Conservation (phyloP, 2,113 vertebrate species). For the Ptychochromis oligacanthus region DNA sequence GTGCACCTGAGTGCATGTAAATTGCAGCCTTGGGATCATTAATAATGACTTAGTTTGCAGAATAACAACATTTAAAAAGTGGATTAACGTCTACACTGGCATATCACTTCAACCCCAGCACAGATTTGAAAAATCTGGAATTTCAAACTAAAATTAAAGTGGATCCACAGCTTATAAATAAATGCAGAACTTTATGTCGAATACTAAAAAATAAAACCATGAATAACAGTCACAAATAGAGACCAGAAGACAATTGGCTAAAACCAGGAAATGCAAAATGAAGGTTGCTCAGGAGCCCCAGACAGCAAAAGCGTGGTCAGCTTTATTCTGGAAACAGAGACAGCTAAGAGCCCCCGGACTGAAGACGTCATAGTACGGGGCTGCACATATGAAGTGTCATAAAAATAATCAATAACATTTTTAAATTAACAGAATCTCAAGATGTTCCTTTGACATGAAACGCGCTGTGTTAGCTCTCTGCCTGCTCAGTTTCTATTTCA, state of each 20-base stretch:
- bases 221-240: not conserved
- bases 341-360: not conserved
- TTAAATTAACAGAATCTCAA: not conserved
- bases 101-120: fast-evolving
- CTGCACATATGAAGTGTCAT: not conserved
- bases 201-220: not conserved
- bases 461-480: not conserved
- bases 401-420: not conserved
- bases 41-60: not conserved
- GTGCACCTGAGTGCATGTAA: fast-evolving
- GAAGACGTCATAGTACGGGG: not conserved
- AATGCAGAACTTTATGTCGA: no score
- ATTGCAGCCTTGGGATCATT: not conserved
- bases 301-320: not conserved
- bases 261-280: not conserved
- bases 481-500: no score
- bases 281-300: not conserved
- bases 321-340: fast-evolving
- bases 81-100: no score
- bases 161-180: not conserved
- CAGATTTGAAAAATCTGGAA: not conserved
- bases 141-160: fast-evolving
- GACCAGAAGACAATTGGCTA: not conserved
- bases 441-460: not conserved
- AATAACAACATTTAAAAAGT: not conserved